Base-by-base conservation (phyloP, 2,113 vertebrate genomes). In the Pterocles burchelli region DNA sequence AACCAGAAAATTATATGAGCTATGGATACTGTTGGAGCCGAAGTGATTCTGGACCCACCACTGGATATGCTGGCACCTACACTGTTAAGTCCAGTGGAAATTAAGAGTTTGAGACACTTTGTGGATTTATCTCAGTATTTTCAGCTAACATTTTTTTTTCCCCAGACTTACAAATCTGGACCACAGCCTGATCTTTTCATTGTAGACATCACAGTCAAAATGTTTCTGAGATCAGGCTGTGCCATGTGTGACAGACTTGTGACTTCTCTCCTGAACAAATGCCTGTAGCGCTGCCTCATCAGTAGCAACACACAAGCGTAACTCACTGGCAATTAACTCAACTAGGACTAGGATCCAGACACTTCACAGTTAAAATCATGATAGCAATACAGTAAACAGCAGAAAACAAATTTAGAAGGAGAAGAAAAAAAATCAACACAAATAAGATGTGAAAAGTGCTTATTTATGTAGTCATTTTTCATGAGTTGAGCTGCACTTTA, bases 401-500 rank as follows among this genome's bases (percentile, higher is more conserved):
- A 91, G 57, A 61, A 93, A 85, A 61, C 22, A 91, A 67, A 83
- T 46, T 82, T 73, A 79, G 59, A 20, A 43, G 41, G 31, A 88
- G 46, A 63, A 75, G 63, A 21, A 29, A 70, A 70, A 90, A 84
- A 84, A 28, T 10, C 75, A 84, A 94, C 85, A 90, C 90, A 95
- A 94, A 91, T 75, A 95, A 80, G 90, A 93, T 88, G 78, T 96
- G 92, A 96, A 90, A 96, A 96, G 93, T 86, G 79, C 68, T 94
- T 96, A 93, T 95, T 95, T 95, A 96, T 3, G 19, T 89, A 93
- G 88, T 49, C 72, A 93, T 88, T 95, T 88, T 94, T 96, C 75
- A 89, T 68, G 79, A 92, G 76, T 18, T 52, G 79, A 93, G 62
- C 90, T 77, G 76, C 80, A 92, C 92, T 94, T 95, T 45, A 96